These are phyloP conservation scores for Plagiodera versicolora DNA, from an alignment of 2,888 invertebrate genomes.

Conservation along the genomic window DNA sequence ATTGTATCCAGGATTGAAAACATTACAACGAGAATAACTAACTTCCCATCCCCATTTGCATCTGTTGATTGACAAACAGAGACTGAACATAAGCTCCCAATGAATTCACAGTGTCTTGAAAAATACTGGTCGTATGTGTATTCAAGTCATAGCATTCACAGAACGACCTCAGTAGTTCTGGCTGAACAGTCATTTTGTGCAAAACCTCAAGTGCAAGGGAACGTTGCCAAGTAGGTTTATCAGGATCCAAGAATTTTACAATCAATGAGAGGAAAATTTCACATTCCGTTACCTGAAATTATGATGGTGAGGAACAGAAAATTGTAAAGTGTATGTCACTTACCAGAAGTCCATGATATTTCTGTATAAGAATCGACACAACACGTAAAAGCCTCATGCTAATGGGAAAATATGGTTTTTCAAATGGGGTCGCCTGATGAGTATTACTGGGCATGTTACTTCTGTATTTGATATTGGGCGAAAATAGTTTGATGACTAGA, in stretches of 20 bases:
- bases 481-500: slow-evolving; percentile 96
- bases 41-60: slow-evolving; percentile 57
- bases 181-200: slow-evolving; percentile 90
- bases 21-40: slow-evolving; percentile 26
- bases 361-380: slow-evolving; percentile 89
- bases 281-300: slow-evolving; percentile 86
- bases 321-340: slow-evolving; percentile 44
- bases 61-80: slow-evolving; percentile 75
- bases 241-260: slow-evolving; percentile 95
- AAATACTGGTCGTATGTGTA: slow-evolving; percentile 88
- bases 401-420: slow-evolving; percentile 95
- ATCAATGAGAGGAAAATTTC: slow-evolving; percentile 97
- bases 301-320: background rate
- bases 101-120: slow-evolving; percentile 93
- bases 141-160: slow-evolving; percentile 96
- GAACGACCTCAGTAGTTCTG: slow-evolving; percentile 84
- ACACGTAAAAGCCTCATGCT: slow-evolving; percentile 92
- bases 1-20: too few species aligned
- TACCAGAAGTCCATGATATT: slow-evolving; percentile 88
- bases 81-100: slow-evolving; percentile 94
- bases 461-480: slow-evolving; percentile 97
- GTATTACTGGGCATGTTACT: slow-evolving; percentile 59
- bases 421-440: slow-evolving; percentile 68
- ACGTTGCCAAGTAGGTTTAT: slow-evolving; percentile 96
- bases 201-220: slow-evolving; percentile 94